Base-by-base conservation (phyloP, 2,113 vertebrate genomes). In the Phylloscopus trochiloides region DNA sequence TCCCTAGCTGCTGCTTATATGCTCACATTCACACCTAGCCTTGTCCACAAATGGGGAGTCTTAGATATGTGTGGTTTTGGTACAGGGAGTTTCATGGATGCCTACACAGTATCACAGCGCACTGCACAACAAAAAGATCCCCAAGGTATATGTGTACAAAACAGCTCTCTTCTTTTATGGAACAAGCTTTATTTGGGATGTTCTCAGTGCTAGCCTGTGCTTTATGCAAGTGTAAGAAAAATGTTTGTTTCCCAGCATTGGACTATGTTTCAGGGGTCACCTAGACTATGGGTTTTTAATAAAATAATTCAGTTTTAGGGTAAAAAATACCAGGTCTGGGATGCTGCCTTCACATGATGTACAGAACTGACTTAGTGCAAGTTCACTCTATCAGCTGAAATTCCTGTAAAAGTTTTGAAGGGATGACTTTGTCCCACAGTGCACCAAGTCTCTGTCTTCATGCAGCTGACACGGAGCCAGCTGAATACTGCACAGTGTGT, bases 241-340 rank as follows among this genome's bases (percentile, higher is more conserved):
- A 11, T 18, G 24, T 55, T 72, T 45, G 8, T 55, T 86, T 84
- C 57, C 25, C 38, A 61, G 4, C 1, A 58, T 42, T 26, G 32
- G 17, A 24, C 32, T 38, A 4, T 32, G 5, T 59, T 66, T 54
- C 42, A 16, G 24, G 3, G 4, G 4, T 25, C 32, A 66, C 12
- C 0, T 0, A 77, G 11, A n/a, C 5, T 29, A 14, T 63, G 38
- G 0, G 1, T 13, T 81, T 58, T 83, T 12, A 55, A 51, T 32
- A 68, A 15, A 51, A 13, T 43, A 25, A 72, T 67, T 88, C 14
- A 21, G 1, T 43, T 72, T 78, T 42, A 51, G 16, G 7, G 12
- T 61, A 67, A 24, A 34, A 88, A 72, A 75, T 36, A 42, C 5
- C 11, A 55, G 9, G 21, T 36, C 24, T 43, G 45, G 40, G 48